phyloP scores from a whole-genome alignment of 2,797 vertebrate species.

The Tamandua tetradactyla region DNA sequence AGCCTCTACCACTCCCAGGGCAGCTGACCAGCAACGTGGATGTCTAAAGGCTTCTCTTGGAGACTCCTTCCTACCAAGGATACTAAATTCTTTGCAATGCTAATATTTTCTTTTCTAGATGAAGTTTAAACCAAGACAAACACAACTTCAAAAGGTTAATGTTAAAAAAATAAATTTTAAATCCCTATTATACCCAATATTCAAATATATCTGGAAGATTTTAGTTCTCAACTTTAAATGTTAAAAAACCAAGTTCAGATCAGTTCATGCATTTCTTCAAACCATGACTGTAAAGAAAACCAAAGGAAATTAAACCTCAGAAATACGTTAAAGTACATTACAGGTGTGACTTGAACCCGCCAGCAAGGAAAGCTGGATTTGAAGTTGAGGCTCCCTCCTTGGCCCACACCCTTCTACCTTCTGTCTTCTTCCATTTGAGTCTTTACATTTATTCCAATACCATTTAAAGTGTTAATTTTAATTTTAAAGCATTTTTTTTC shows the following conservation, averaged over 20 bases:
- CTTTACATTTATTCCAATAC: rapidly evolving
- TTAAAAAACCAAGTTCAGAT: neutral
- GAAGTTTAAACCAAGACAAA: neutral
- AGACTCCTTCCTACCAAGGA: neutral
- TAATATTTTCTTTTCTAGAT: no score
- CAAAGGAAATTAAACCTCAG: neutral
- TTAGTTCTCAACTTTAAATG: neutral
- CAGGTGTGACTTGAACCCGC: neutral
- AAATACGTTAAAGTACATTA: rapidly evolving
- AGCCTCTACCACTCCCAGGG: rapidly evolving
- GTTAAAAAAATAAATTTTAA: neutral
- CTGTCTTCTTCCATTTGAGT: rapidly evolving
- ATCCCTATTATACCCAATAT: neutral
- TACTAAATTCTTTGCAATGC: rapidly evolving
- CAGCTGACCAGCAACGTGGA: rapidly evolving
- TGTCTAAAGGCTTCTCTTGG: neutral
- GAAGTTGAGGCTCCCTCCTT: neutral
- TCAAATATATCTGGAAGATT: neutral
- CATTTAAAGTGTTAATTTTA: neutral
- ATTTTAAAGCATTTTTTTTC: rapidly evolving
- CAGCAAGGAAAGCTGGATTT: rapidly evolving
- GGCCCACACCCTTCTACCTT: rapidly evolving
- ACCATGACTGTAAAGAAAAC: neutral
- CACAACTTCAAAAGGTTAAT: neutral
- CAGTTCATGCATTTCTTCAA: slow-evolving; percentile 13